Percentiles rank a stretch among this genome's conserved stretches.
phyloP scores from a whole-genome alignment of 2,888 invertebrate species.

The Cinara cedri region DNA sequence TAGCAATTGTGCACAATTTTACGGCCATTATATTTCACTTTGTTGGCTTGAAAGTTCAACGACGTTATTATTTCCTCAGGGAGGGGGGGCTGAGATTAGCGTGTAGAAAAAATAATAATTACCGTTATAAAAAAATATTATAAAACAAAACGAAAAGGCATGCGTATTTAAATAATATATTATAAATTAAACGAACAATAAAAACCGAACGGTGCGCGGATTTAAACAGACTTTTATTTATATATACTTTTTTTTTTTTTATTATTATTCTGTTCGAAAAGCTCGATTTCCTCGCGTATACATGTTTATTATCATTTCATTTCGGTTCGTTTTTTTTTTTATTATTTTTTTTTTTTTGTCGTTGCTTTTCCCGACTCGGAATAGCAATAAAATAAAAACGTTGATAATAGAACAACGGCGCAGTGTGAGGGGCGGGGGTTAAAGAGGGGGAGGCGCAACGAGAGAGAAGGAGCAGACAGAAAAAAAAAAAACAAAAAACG shows the following conservation, averaged over 20 bases:
- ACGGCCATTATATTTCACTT: conserved; percentile 49
- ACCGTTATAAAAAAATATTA: conserved; percentile 9
- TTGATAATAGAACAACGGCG: conserved; percentile 51
- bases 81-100: too few species aligned
- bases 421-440: not conserved
- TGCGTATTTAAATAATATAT: too few species aligned
- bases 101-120: not conserved
- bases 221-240: conserved; percentile 52
- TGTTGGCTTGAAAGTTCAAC: conserved; percentile 36
- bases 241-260: conserved; percentile 29
- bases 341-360: not conserved
- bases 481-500: conserved; percentile 13
- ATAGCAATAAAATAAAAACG: conserved; percentile 56
- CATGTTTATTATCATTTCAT: conserved; percentile 40
- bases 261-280: conserved; percentile 43
- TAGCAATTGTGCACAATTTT: conserved; percentile 3
- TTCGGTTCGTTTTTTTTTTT: conserved; percentile 30
- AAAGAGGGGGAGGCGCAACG: not conserved
- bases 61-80: conserved; percentile 20
- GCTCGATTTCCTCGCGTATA: conserved; percentile 49
- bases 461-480: conserved; percentile 23
- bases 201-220: conserved; percentile 26
- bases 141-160: conserved; percentile 23
- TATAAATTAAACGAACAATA: conserved; percentile 55
- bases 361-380: conserved; percentile 20